phyloP scores from a whole-genome alignment of 2,888 invertebrate species.

The Pollenia angustigena region DNA sequence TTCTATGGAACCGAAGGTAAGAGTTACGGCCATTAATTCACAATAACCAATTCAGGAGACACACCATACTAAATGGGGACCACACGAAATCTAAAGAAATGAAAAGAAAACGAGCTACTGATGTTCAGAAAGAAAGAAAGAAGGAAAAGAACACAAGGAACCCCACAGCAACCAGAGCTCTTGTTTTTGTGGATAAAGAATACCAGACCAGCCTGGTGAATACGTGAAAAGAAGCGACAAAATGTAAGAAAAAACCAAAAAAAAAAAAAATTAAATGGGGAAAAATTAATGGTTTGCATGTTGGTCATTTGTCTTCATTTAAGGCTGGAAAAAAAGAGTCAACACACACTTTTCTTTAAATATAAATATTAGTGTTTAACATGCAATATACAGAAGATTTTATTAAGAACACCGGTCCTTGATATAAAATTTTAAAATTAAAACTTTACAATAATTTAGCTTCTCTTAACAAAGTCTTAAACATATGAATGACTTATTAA shows the following conservation, averaged over 20 bases:
- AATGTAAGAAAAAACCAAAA: neutral
- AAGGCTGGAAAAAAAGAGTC: conserved; percentile 43
- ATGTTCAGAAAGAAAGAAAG: neutral
- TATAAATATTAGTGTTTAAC: conserved; percentile 31
- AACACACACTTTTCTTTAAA: neutral
- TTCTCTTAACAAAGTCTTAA: conserved; percentile 5
- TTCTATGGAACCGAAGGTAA: neutral
- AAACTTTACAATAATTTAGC: neutral
- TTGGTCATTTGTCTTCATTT: conserved; percentile 83
- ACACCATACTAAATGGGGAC: conserved; percentile 9
- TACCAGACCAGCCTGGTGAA: neutral
- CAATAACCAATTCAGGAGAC: no score
- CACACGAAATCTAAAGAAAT: conserved; percentile 27
- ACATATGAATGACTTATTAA: conserved; percentile 74
- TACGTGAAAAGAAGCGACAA: conserved; percentile 12
- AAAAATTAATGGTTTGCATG: conserved; percentile 83
- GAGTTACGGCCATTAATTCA: neutral
- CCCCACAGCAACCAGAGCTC: neutral
- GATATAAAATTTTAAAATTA: neutral
- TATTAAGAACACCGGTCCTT: neutral
- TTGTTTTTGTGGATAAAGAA: neutral
- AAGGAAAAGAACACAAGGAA: neutral
- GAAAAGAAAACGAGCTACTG: neutral
- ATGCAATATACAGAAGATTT: conserved; percentile 31
- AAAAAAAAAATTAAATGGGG: conserved; percentile 45